phyloP scores from a whole-genome alignment of 2,888 invertebrate genomes.

The Lasioglossum vierecki region DNA sequence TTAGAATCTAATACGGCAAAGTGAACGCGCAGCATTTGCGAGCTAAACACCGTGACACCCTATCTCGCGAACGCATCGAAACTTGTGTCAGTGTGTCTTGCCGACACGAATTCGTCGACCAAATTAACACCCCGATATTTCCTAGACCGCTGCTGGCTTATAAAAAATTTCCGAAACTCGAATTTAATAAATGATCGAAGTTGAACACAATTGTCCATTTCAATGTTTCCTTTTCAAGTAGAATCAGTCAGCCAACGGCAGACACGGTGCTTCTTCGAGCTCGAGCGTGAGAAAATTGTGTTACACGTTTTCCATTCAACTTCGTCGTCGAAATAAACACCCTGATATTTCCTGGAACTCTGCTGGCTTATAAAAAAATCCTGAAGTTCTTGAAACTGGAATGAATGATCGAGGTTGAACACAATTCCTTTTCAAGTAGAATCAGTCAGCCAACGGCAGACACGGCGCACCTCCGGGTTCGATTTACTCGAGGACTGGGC shows the following conservation, averaged over 20 bases:
- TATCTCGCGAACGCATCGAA: conserved; percentile 57
- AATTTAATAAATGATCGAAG: not conserved
- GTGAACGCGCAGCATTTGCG: conserved; percentile 76
- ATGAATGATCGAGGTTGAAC: not conserved
- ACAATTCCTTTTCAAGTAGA: not conserved
- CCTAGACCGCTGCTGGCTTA: not conserved
- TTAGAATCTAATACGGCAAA: conserved; percentile 81
- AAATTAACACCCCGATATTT: not conserved
- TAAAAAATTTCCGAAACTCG: not conserved
- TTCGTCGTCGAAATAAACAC: not conserved
- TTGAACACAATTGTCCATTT: not conserved
- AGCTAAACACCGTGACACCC: conserved; percentile 81
- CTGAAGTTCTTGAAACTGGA: not conserved
- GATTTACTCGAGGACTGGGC: not conserved
- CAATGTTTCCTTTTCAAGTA: not conserved
- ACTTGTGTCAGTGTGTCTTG: conserved; percentile 49
- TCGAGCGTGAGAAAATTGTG: not conserved
- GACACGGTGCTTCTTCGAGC: not conserved
- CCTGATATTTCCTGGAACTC: not conserved
- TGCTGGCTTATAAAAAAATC: not conserved
- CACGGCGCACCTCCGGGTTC: not conserved
- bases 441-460: not conserved
- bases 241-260: not conserved
- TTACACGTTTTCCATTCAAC: not conserved
- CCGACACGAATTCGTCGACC: not conserved